Conservation (phyloP, 2,888 invertebrate genomes). For the Calliopum simillimum region DNA sequence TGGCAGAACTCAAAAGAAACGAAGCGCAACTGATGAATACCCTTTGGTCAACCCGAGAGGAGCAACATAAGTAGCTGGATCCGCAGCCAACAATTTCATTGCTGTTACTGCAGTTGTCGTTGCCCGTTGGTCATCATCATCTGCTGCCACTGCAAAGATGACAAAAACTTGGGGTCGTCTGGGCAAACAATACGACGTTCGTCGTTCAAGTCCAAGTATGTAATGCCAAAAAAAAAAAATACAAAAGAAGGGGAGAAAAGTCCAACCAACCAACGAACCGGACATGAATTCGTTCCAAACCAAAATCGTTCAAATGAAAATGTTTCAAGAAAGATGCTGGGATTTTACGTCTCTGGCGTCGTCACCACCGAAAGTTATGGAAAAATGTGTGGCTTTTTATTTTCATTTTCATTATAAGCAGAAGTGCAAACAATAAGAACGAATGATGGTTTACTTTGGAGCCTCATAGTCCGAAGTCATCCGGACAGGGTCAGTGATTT, state of each 20-base stretch:
- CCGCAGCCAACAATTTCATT: slow-evolving; percentile 36
- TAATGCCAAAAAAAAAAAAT: slow-evolving; percentile 14
- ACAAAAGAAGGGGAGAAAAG: slow-evolving; percentile 1
- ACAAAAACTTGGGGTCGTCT: slow-evolving; percentile 61
- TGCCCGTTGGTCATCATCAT: slow-evolving; percentile 38
- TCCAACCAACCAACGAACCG: slow-evolving; percentile 46
- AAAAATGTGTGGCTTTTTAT: slow-evolving; percentile 42
- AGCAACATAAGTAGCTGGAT: slow-evolving; percentile 32
- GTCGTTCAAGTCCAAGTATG: slow-evolving; percentile 28
- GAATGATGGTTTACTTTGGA: slow-evolving; percentile 23
- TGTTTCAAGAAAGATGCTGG: slow-evolving; percentile 3
- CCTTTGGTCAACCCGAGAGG: slow-evolving; percentile 32
- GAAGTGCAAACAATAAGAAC: slow-evolving; percentile 47
- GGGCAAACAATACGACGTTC: slow-evolving; percentile 55
- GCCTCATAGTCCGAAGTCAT: too few relatives aligned
- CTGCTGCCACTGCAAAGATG: slow-evolving; percentile 26
- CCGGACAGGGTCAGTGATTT: background rate
- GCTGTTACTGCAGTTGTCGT: slow-evolving; percentile 39
- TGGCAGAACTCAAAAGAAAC: slow-evolving; percentile 38
- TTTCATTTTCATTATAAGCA: slow-evolving; percentile 52
- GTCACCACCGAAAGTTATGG: slow-evolving; percentile 18
- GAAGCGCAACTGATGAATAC: slow-evolving; percentile 62
- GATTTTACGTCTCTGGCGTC: too few relatives aligned
- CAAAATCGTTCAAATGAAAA: slow-evolving; percentile 48
- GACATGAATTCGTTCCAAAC: slow-evolving; percentile 50